phyloP scores from a whole-genome alignment of 2,113 vertebrate species.

The Coracopsis vasa region DNA sequence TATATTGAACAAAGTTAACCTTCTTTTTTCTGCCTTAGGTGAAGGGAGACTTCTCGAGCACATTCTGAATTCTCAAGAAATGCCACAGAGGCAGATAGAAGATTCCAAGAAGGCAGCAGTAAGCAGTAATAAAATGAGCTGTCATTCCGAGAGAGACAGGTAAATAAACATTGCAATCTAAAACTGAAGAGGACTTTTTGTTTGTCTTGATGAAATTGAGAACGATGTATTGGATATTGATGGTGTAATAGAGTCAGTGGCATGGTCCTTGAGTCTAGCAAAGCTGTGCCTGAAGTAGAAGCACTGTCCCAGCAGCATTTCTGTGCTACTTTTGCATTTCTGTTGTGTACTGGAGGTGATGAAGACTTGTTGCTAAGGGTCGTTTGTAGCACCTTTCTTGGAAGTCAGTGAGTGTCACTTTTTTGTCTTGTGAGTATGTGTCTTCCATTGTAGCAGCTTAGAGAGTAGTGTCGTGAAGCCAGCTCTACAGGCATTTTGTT shows the following conservation, averaged over 20 bases:
- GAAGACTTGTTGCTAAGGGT: neutral
- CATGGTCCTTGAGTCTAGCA: neutral
- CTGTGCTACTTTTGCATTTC: neutral
- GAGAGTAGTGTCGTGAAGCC: neutral
- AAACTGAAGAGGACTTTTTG: neutral
- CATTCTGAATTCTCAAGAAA: conserved; percentile 64
- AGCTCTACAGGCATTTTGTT: neutral
- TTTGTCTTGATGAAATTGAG: neutral
- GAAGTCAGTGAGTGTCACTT: neutral
- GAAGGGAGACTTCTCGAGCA: conserved; percentile 64
- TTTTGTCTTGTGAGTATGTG: neutral
- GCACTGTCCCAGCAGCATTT: neutral
- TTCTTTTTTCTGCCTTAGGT: conserved; percentile 55
- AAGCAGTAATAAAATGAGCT: conserved; percentile 56
- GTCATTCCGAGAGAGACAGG: conserved; percentile 73
- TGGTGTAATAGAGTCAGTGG: neutral
- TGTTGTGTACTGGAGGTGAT: neutral
- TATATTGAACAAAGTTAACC: neutral
- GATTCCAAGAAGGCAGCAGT: conserved; percentile 42
- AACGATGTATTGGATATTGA: neutral
- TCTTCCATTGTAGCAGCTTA: neutral
- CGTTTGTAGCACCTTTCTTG: neutral
- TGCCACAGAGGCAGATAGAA: conserved; percentile 22
- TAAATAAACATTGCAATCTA: conserved; percentile 41
- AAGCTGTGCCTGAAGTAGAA: neutral